Percentiles rank a stretch among this genome's conserved stretches.
Evolutionary conservation across 2,888 invertebrate species (phyloP).

Genomic region (Phorcus lineatus): DNA sequence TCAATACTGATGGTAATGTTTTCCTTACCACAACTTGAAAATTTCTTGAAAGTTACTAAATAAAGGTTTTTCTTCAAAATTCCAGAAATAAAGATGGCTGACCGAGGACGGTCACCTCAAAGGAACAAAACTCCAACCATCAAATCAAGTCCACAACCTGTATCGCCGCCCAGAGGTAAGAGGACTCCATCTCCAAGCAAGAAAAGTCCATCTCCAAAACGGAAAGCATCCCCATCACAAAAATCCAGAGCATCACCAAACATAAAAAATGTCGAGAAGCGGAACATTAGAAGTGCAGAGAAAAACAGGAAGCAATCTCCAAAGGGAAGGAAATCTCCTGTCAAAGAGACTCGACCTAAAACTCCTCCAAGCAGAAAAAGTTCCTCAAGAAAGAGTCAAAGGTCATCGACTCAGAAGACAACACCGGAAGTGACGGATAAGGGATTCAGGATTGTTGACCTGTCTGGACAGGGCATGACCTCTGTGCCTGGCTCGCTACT

Average conservation of each 20-base stretch:
- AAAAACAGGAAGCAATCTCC: constrained; percentile 2
- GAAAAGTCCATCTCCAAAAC: constrained; percentile 27
- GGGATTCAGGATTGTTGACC: constrained; percentile 63
- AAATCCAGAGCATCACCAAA: neutral
- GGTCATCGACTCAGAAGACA: neutral
- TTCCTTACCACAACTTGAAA: too few species aligned
- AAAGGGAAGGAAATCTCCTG: constrained; percentile 5
- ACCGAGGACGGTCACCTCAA: neutral
- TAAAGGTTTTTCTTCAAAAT: too few species aligned
- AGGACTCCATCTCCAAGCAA: neutral
- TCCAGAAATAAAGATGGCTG: neutral
- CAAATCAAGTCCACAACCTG: neutral
- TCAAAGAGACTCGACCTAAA: constrained; percentile 1
- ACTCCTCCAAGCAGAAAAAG: neutral
- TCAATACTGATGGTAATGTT: too few species aligned
- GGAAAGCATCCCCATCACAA: neutral
- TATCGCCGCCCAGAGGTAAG: constrained; percentile 4
- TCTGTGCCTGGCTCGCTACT: constrained; percentile 59
- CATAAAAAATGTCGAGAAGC: neutral
- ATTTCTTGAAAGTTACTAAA: too few species aligned
- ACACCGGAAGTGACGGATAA: constrained; percentile 54
- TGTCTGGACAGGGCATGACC: constrained; percentile 70
- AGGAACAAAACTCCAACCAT: neutral
- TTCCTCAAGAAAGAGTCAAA: neutral
- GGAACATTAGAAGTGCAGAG: neutral